Conservation (phyloP, 1,140 invertebrate genomes). For the Medauroidea extradentata region DNA sequence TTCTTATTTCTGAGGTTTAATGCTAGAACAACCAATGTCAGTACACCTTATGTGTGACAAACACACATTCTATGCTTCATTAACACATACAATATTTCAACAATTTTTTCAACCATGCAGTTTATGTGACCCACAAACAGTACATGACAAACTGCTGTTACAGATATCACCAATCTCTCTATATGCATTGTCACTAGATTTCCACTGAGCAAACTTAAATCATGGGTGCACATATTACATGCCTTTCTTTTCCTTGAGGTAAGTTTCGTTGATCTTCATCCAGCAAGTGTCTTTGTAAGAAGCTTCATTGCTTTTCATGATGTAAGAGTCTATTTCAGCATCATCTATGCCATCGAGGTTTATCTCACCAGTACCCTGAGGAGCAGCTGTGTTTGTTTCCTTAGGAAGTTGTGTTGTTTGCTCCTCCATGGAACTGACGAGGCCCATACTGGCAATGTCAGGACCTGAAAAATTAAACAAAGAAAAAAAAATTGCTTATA, state of each 20-base stretch:
- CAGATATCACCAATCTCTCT: too few relatives aligned
- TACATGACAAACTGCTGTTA: too few relatives aligned
- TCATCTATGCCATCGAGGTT: conserved; percentile 79
- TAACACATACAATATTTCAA: too few relatives aligned
- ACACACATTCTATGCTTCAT: too few relatives aligned
- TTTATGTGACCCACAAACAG: too few relatives aligned
- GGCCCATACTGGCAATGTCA: conserved; percentile 43
- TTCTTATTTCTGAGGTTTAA: too few relatives aligned
- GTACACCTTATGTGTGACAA: too few relatives aligned
- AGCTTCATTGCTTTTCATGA: conserved; percentile 77
- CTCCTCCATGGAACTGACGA: conserved; percentile 24
- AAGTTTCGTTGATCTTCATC: conserved; percentile 79
- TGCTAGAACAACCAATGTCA: too few relatives aligned
- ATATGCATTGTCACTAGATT: too few relatives aligned
- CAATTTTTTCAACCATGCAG: too few relatives aligned
- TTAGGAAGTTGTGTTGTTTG: conserved; percentile 14
- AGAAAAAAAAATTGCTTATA: not conserved
- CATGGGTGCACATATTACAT: too few relatives aligned
- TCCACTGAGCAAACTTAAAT: too few relatives aligned
- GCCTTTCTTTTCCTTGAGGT: conserved; percentile 77
- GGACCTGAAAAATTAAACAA: conserved; percentile 35
- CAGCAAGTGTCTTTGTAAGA: conserved; percentile 75
- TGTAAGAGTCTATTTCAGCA: conserved; percentile 81
- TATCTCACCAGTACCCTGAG: conserved; percentile 57
- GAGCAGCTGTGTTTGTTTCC: conserved; percentile 16